Conservation (phyloP, 1,140 invertebrate species). For the Calephelis nemesis region DNA sequence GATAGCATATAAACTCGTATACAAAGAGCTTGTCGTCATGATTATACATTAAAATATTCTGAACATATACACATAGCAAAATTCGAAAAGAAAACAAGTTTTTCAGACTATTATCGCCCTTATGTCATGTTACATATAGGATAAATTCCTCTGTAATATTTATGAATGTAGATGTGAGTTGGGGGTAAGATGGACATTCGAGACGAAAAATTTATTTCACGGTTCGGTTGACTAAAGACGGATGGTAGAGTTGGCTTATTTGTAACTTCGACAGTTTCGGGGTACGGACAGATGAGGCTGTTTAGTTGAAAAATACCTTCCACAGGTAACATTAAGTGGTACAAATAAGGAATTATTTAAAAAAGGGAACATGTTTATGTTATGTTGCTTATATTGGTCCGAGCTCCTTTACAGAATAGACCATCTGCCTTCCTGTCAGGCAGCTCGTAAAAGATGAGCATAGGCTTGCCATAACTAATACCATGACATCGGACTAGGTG, state of each 20-base stretch:
- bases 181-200: neutral
- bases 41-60: slow-evolving; percentile 15
- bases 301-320: slow-evolving; percentile 6
- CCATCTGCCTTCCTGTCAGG: neutral
- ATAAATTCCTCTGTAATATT: neutral
- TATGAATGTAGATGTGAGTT: neutral
- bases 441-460: too few relatives aligned
- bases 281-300: slow-evolving; percentile 8
- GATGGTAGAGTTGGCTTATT: slow-evolving; percentile 3
- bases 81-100: neutral
- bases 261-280: slow-evolving; percentile 12
- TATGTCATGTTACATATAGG: neutral
- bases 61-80: neutral
- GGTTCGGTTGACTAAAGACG: slow-evolving; percentile 12
- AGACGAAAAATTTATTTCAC: slow-evolving; percentile 17
- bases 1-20: slow-evolving; percentile 1
- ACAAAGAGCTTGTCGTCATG: slow-evolving; percentile 1
- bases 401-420: neutral
- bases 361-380: neutral
- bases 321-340: neutral
- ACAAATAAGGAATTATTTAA: neutral
- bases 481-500: too few relatives aligned
- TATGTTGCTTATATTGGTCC: too few relatives aligned
- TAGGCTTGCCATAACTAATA: too few relatives aligned
- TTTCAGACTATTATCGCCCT: neutral